Base-by-base conservation (phyloP, 2,113 vertebrate species). In the Psophia crepitans region DNA sequence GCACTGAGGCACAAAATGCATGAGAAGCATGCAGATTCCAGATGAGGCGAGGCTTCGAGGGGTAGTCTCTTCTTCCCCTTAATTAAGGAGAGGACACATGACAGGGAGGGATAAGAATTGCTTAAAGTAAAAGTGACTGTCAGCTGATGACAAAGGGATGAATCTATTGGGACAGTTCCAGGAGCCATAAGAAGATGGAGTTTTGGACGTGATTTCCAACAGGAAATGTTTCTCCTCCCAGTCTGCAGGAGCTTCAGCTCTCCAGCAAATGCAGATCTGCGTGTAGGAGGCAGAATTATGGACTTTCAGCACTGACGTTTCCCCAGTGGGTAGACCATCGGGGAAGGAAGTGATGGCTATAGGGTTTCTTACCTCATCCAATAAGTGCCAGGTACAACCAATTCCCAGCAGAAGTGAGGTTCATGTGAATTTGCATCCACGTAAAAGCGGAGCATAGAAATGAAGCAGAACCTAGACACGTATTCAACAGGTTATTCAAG, bases 291-390 rank as follows among this genome's bases (percentile, higher is more conserved):
- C 30, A 28, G 33, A 89, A 79, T 66, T 43, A 77, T 1, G 26
- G 70, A 56, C 53, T 44, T 20, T 1, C 28, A 41, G 54, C 0
- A 0, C 51, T 70, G 61, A 44, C 3, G 0, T 54, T 60, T 39
- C 32, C 37, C 63, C 61, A 51, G 19, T 76, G 57, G 54, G 48
- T 24, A 27, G 21, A 68, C 14, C 26, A 61, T 7, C 13, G 37
- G 51, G 26, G n/a, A 30, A 75, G 68, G 51, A n/a, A n/a, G n/a
- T n/a, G 23, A 54, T 65, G 0, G 7, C 80, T 64, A 26, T 8
- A 39, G 57, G 80, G 57, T 53, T 88, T 58, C 60, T 51, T 84
- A 32, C 30, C n/a, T 75, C 56, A 64, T 70, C 63, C 44, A 1
- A 0, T 16, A 27, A 75, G 12, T 35, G 22, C 19, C 61, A 21